These are phyloP conservation scores for Nesidiocoris tenuis DNA, from an alignment of 2,888 invertebrate species.

Conservation along the genomic window DNA sequence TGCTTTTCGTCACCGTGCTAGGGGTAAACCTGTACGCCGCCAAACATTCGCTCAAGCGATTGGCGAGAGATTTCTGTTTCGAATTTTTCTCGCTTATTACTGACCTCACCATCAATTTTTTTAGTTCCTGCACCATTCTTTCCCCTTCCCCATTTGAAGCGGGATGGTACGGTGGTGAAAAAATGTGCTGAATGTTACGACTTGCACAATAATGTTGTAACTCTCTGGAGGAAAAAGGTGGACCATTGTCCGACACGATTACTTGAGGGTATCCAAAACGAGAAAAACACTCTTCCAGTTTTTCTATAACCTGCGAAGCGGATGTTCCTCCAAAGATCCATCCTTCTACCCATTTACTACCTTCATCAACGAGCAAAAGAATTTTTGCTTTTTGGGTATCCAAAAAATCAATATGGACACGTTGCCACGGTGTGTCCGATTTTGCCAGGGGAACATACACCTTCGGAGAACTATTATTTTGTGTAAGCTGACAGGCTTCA, in stretches of 20 bases:
- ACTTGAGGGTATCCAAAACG: slow-evolving; percentile 12
- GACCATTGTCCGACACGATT: slow-evolving; percentile 11
- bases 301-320: no score
- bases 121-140: not conserved
- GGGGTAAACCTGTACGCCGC: no score
- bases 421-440: not conserved
- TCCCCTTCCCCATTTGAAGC: not conserved
- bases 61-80: no score
- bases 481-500: slow-evolving; percentile 1
- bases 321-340: no score
- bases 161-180: not conserved
- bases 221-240: not conserved
- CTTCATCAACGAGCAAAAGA: slow-evolving; percentile 8
- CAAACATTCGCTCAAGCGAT: no score
- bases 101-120: no score
- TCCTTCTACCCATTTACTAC: not conserved
- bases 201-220: not conserved
- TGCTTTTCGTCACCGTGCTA: no score
- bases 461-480: not conserved
- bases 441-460: slow-evolving; percentile 4
- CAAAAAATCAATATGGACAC: slow-evolving; percentile 15
- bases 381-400: slow-evolving; percentile 1
- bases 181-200: not conserved
- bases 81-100: no score
- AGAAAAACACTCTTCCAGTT: no score